Percentiles rank a stretch among this genome's conserved stretches.
Evolutionary conservation across 1,140 invertebrate genomes (phyloP).

Genomic region (Ceratina calcarata): DNA sequence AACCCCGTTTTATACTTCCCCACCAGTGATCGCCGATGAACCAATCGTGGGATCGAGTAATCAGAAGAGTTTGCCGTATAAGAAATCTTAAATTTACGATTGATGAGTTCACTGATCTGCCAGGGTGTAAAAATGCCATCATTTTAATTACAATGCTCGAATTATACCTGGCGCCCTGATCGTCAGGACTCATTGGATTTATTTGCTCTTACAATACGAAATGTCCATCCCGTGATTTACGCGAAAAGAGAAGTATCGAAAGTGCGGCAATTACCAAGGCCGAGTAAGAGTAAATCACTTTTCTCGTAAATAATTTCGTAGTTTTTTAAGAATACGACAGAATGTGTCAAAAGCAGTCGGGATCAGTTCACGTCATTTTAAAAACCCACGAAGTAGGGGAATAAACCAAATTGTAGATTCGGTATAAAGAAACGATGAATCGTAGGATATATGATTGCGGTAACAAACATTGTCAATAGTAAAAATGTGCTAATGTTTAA

Average conservation of each 20-base stretch:
- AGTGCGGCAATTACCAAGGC: no score
- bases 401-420: neutral
- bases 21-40: constrained; percentile 17
- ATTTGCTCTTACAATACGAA: neutral
- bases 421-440: neutral
- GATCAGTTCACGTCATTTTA: no score
- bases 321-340: no score
- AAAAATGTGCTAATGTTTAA: no score
- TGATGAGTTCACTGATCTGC: constrained; percentile 13
- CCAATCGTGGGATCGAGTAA: constrained; percentile 26
- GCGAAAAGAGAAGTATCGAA: no score
- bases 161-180: neutral
- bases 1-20: constrained; percentile 37
- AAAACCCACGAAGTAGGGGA: no score
- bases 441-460: neutral
- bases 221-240: no score
- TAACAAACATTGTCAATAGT: neutral
- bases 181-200: neutral
- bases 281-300: no score
- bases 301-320: no score
- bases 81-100: constrained; percentile 26
- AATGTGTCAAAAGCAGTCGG: no score
- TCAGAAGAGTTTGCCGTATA: constrained; percentile 11
- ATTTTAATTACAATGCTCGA: neutral
- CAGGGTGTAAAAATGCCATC: neutral